phyloP scores from a whole-genome alignment of 2,797 vertebrate species.

The Pseudomugil gertrudae region DNA sequence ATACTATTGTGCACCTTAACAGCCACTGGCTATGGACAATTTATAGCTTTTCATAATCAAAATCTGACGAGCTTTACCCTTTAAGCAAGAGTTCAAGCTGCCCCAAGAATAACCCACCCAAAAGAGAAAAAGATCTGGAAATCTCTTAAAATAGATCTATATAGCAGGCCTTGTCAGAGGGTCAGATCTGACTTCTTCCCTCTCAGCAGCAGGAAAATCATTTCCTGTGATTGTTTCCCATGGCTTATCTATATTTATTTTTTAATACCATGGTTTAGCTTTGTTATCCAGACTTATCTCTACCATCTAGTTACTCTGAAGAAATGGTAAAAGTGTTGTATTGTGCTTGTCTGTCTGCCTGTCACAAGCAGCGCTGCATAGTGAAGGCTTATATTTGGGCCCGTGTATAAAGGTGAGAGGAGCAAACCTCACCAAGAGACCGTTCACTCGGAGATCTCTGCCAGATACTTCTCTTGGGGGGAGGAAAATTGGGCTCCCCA shows the following conservation, averaged over 20 bases:
- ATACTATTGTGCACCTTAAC: constrained; percentile 68
- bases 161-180: constrained; percentile 56
- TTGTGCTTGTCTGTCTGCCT: constrained; percentile 60
- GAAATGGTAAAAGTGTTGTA: constrained; percentile 46
- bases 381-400: constrained; percentile 43
- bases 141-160: constrained; percentile 63
- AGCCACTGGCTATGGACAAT: constrained; percentile 71
- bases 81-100: constrained; percentile 63
- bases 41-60: constrained; percentile 74
- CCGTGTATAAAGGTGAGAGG: constrained; percentile 43
- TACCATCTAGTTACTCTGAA: constrained; percentile 52
- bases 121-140: constrained; percentile 63
- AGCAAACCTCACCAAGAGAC: constrained; percentile 53
- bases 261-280: constrained; percentile 36
- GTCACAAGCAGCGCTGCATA: constrained; percentile 47
- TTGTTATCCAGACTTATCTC: constrained; percentile 50
- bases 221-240: constrained; percentile 69
- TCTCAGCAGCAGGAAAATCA: constrained; percentile 53
- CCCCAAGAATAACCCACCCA: constrained; percentile 70
- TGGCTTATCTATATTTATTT: constrained; percentile 24
- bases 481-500: constrained; percentile 55
- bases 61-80: constrained; percentile 74
- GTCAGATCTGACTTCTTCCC: constrained; percentile 59
- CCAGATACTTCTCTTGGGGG: constrained; percentile 70
- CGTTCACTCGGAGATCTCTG: constrained; percentile 57